Evolutionary conservation across 2,113 vertebrate species (phyloP).

Genomic region (Neopipo cinnamomea): DNA sequence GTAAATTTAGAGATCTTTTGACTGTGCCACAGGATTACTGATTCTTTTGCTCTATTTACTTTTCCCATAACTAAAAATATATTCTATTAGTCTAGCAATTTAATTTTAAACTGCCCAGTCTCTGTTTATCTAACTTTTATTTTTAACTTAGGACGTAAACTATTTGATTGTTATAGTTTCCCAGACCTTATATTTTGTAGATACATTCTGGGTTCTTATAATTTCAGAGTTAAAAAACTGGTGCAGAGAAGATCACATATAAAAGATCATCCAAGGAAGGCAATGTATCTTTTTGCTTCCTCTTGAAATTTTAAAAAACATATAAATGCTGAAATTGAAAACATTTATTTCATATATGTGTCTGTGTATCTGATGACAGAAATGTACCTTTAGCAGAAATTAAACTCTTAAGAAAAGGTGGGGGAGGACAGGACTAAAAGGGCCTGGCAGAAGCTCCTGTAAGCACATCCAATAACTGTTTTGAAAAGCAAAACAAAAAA

Average conservation of each 20-base stretch:
- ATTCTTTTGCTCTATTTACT: neutral
- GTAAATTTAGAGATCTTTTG: neutral
- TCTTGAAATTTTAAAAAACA: neutral
- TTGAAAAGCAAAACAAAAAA: neutral
- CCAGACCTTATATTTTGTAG: neutral
- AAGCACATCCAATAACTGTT: neutral
- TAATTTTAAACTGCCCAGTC: neutral
- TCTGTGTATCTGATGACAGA: neutral
- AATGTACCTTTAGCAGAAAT: neutral
- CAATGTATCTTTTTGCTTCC: neutral
- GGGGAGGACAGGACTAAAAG: neutral
- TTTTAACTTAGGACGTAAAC: neutral
- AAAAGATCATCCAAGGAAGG: neutral
- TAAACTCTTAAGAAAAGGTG: neutral
- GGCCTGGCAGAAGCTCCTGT: neutral
- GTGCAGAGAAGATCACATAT: neutral
- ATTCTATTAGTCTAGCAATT: neutral
- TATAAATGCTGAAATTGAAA: neutral
- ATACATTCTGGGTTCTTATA: neutral
- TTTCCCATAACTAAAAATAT: neutral
- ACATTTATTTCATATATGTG: neutral
- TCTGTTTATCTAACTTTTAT: neutral
- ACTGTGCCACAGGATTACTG: neutral
- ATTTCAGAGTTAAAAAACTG: neutral
- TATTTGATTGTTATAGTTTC: neutral